A percentile compares a stretch with the other conserved stretches of the same genome.
Evolutionary conservation across 53 echinoderm and acorn worm species (phyloP).

Genomic region (Glandiceps talaboti): DNA sequence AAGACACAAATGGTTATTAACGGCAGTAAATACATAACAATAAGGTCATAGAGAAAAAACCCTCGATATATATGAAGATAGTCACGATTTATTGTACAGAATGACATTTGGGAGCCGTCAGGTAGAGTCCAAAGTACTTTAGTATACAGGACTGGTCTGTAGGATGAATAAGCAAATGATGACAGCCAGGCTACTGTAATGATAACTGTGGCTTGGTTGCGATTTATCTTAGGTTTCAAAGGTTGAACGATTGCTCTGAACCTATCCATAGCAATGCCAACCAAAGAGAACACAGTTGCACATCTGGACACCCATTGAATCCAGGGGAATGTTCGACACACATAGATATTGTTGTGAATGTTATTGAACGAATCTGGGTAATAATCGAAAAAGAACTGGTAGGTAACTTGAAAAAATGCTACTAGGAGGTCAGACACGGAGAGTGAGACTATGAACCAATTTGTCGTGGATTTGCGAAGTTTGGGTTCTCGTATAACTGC

Average conservation of each 20-base stretch:
- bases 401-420: neutral
- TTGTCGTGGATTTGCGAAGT: neutral
- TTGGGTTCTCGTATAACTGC: neutral
- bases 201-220: neutral
- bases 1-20: neutral
- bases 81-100: neutral
- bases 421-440: neutral
- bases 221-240: neutral
- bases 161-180: neutral
- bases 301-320: neutral
- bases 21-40: neutral
- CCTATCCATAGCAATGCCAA: neutral
- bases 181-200: neutral
- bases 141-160: neutral
- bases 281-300: neutral
- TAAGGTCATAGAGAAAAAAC: neutral
- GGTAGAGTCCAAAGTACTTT: neutral
- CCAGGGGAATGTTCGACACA: neutral
- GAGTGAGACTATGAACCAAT: neutral
- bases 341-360: neutral
- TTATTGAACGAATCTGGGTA: neutral
- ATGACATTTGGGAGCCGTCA: neutral
- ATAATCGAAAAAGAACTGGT: neutral
- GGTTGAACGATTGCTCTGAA: neutral
- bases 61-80: neutral